A percentile compares a stretch with the other conserved stretches of the same genome.
Conservation (phyloP, 1,140 invertebrate genomes). For the Drosophila tani region DNA sequence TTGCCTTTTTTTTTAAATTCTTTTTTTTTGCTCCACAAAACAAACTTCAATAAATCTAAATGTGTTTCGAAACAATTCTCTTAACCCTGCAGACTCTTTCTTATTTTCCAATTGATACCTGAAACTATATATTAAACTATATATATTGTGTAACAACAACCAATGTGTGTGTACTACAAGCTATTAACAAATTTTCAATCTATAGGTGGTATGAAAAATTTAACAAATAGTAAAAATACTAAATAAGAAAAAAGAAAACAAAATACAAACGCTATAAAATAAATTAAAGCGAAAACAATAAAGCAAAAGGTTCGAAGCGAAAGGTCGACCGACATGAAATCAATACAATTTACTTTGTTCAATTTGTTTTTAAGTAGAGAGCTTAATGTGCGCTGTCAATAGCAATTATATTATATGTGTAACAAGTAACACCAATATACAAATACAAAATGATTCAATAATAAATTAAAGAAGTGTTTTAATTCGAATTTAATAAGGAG, state of each 20-base stretch:
- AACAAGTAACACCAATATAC: slow-evolving; percentile 76
- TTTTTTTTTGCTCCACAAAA: slow-evolving; percentile 30
- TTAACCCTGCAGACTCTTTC: slow-evolving; percentile 43
- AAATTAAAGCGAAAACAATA: slow-evolving; percentile 23
- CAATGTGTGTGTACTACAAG: slow-evolving; percentile 38
- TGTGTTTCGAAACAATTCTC: slow-evolving; percentile 59
- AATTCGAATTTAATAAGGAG: not conserved
- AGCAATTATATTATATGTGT: slow-evolving; percentile 67
- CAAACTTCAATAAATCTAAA: slow-evolving; percentile 60
- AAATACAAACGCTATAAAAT: slow-evolving; percentile 7
- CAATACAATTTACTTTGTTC: slow-evolving; percentile 63
- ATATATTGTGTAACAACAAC: slow-evolving; percentile 55
- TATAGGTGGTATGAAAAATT: slow-evolving; percentile 64
- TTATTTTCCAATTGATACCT: slow-evolving; percentile 77
- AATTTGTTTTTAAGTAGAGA: slow-evolving; percentile 76
- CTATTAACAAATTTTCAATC: slow-evolving; percentile 76
- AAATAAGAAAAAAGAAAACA: slow-evolving; percentile 13
- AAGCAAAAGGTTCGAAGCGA: slow-evolving; percentile 9
- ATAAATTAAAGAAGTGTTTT: slow-evolving; percentile 41
- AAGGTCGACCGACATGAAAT: slow-evolving; percentile 17
- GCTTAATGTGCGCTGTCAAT: slow-evolving; percentile 81
- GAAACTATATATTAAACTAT: slow-evolving; percentile 51
- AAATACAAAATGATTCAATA: slow-evolving; percentile 69
- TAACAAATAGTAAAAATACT: slow-evolving; percentile 25
- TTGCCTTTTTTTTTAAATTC: slow-evolving; percentile 5